Base-by-base conservation (phyloP, 37 sponge, comb jelly and placozoan species). In the Tethya wilhelma region DNA sequence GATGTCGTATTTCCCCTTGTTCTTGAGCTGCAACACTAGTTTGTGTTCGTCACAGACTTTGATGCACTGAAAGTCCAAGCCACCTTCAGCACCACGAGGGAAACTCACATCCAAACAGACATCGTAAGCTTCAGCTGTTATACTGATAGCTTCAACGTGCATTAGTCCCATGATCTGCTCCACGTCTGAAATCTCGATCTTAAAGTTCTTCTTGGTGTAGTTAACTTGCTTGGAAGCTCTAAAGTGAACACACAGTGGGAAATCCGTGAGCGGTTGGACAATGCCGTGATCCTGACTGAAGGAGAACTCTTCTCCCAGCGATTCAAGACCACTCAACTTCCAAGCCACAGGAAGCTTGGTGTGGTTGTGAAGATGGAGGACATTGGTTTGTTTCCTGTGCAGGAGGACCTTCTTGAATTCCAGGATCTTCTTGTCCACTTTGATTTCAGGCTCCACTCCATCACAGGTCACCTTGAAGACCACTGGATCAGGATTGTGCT, bases 101-200 rank as follows among this genome's bases (percentile, higher is more conserved):
- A 94, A 98, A 40, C 93, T 94, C 49, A 98, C 73, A 65, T 98
- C 99, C 56, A 98, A 64, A 19, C 95, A 95, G 20, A 98, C 99
- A 80, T 98, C 99, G 56, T 98, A 98, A 2, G 97, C 96, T 60
- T 98, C 99, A 38, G 93, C 97, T 9, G 86, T 76, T 29, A 98
- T 71, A 34, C 79, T 75, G 4, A 98, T 80, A 34, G 78, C 79
- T 79, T 96, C 96, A 19, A 76, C 73, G 19, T 96, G 88, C 84
- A 98, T 89, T 71, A 96, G 79, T 11, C 98, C 98, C 90, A 97
- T 90, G 31, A 85, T 86, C 77, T 93, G 82, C 64, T 94, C 95
- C 62, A 93, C 94, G 63, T 96, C 97, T 44, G 89, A 96, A 9
- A 93, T 64, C 92, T 98, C 96, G 57, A 98, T 62, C 55, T 93